Conservation (phyloP, 92 coral and sea anemone genomes). For the Phenganax subtilis region DNA sequence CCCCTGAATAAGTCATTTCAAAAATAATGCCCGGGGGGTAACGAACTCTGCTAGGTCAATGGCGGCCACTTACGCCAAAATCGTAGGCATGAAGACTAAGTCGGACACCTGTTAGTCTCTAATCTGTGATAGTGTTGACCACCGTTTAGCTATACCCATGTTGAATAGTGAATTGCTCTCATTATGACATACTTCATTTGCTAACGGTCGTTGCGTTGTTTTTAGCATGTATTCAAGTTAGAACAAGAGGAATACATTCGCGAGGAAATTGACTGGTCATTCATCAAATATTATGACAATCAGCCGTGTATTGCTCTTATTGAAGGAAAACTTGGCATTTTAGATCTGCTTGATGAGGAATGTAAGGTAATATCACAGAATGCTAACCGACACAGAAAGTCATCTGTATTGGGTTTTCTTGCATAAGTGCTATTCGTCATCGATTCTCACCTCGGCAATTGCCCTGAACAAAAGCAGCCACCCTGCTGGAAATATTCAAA, state of each 20-base stretch:
- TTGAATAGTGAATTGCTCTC: not conserved
- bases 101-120: too few species aligned
- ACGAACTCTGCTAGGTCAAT: too few species aligned
- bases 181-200: not conserved
- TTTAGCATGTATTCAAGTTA: constrained; percentile 90
- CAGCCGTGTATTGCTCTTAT: constrained; percentile 97
- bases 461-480: too few species aligned
- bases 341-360: constrained; percentile 92
- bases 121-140: not conserved
- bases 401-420: too few species aligned
- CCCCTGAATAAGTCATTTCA: too few species aligned
- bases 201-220: not conserved
- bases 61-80: too few species aligned
- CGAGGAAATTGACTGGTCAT: constrained; percentile 96
- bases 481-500: too few species aligned
- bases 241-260: constrained; percentile 93
- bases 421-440: too few species aligned
- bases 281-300: constrained; percentile 88
- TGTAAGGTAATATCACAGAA: constrained; percentile 66
- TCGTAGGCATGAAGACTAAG: too few species aligned
- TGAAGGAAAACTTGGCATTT: constrained; percentile 88
- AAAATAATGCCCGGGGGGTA: too few species aligned
- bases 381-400: not conserved
- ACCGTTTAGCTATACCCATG: not conserved
- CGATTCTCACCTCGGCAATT: too few species aligned